phyloP scores from a whole-genome alignment of 2,888 invertebrate genomes.

The Gari tellinella region DNA sequence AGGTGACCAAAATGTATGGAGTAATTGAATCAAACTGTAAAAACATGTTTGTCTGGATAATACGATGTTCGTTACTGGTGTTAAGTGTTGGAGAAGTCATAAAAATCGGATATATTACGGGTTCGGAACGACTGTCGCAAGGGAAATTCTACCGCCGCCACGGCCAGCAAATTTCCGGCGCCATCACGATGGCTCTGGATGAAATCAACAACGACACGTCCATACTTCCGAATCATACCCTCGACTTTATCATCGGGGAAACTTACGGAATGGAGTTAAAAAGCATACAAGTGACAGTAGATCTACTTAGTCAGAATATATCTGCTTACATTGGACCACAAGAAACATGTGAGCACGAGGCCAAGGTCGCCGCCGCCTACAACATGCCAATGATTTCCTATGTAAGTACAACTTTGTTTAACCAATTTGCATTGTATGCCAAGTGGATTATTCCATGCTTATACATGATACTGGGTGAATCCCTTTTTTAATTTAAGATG shows the following conservation, averaged over 20 bases:
- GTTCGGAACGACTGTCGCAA: slow-evolving; percentile 53
- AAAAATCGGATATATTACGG: slow-evolving; percentile 76
- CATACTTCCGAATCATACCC: slow-evolving; percentile 88
- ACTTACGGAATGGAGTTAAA: slow-evolving; percentile 95
- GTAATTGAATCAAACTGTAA: too few species aligned
- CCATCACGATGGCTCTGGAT: slow-evolving; percentile 93
- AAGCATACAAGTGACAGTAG: slow-evolving; percentile 93
- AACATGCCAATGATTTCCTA: slow-evolving; percentile 98
- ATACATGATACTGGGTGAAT: too few species aligned
- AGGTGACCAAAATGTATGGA: too few species aligned
- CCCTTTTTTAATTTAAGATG: too few species aligned
- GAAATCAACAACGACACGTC: slow-evolving; percentile 87
- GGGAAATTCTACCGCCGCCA: slow-evolving; percentile 89
- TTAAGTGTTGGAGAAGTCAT: slow-evolving; percentile 52
- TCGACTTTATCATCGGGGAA: slow-evolving; percentile 93
- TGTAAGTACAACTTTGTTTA: slow-evolving; percentile 92
- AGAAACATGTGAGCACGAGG: slow-evolving; percentile 95
- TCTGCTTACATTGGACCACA: slow-evolving; percentile 95
- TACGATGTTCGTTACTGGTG: too few species aligned
- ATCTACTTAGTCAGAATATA: slow-evolving; percentile 92
- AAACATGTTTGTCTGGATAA: too few species aligned
- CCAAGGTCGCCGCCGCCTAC: slow-evolving; percentile 96
- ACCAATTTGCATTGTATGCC: too few species aligned
- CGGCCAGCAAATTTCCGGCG: slow-evolving; percentile 90
- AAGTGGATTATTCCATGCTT: too few species aligned